These are phyloP conservation scores for Butorides virescens DNA, from an alignment of 2,113 vertebrate species.

Conservation along the genomic window DNA sequence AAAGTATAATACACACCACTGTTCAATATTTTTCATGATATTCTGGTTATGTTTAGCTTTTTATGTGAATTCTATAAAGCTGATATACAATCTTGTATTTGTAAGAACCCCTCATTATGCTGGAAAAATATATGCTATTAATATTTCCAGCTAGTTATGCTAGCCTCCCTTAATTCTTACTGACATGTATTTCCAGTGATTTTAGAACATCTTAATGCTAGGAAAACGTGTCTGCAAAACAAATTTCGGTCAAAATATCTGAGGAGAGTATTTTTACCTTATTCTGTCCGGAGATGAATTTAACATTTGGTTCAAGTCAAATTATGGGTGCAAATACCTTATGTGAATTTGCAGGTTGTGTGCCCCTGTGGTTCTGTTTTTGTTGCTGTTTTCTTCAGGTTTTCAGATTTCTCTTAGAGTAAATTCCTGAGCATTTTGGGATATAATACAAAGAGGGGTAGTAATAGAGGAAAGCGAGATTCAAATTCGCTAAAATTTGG, in stretches of 20 bases:
- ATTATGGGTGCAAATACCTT: not conserved
- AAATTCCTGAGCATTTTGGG: not conserved
- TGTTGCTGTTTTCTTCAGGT: not conserved
- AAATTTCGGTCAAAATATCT: not conserved
- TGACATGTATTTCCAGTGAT: not conserved
- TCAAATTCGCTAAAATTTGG: not conserved
- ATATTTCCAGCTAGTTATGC: not conserved
- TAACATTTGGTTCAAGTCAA: not conserved
- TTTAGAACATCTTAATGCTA: not conserved
- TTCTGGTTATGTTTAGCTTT: not conserved
- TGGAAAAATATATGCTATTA: not conserved
- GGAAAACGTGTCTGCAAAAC: not conserved
- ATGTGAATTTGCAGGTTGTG: not conserved
- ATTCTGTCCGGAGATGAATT: not conserved
- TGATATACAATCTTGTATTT: not conserved
- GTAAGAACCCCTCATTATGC: not conserved
- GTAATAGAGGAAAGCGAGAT: not conserved
- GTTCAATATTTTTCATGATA: not conserved
- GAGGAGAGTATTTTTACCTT: not conserved
- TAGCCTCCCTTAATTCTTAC: not conserved
- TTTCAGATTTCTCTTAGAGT: not conserved
- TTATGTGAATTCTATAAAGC: not conserved
- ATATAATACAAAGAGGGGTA: not conserved
- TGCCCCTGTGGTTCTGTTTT: not conserved
- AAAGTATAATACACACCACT: not conserved